Base-by-base conservation (phyloP, 2,113 vertebrate species). In the Heptranchias perlo region DNA sequence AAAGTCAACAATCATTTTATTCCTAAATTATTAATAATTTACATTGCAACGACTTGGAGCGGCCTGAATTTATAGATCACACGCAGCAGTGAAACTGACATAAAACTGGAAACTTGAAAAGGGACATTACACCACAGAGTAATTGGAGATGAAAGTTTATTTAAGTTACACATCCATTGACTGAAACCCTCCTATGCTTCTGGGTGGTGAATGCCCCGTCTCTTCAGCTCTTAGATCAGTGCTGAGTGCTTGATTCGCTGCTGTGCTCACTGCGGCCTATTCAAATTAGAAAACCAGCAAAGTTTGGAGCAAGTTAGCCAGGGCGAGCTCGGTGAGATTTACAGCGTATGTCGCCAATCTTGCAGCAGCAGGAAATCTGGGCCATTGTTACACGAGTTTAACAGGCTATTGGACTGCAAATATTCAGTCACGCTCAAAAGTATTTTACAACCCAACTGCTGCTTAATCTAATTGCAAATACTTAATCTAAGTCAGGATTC, bases 401-500 rank as follows among this genome's bases (percentile, higher is more conserved):
- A 93, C 35, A 93, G 6, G n/a, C 18, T 62, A 7, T 62, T 93
- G 62, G 35, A 8, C 58, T 93, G 58, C 18, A 62, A 93, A 93
- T 93, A 93, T 93, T 62, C 89, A 93, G 21, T 21, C 58, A 44
- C 23, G 89, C 89, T 93, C 58, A 95, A 67, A 69, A 69, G 13
- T 35, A 18, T 52, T 69, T 69, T 31, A 95, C 3, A 69, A 47
- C 28, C 25, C 44, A 69, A 67, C 14, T 95, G 23, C 94, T 52
- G 47, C 47, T 69, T 2, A 49, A 73, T 52, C 44, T 95, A 94
- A 69, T 47, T 95, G 64, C 65, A 73, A 69, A 18, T 35, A 95
- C 28, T 52, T 69, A 25, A 73, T 95, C 31, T 18, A 95, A 52
- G 1, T 95, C 65, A 52, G 39, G 10, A 67, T 96, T 97, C 7